Base-by-base conservation (phyloP, 2,888 invertebrate species). In the Cheilosia variabilis region DNA sequence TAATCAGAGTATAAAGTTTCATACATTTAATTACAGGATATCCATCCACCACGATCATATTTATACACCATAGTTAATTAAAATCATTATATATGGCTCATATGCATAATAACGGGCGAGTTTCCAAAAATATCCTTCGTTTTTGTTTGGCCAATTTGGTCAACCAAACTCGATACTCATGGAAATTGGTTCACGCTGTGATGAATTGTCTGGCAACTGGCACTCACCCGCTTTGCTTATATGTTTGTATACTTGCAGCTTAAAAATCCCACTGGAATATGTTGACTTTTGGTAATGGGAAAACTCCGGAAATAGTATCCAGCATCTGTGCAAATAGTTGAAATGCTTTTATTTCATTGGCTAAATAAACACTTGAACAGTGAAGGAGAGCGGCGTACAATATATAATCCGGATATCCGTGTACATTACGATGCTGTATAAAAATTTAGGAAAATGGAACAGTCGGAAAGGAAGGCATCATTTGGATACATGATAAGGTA, bases 401-500 rank as follows among this genome's bases (percentile, higher is more conserved):
- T 60, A 69, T 60, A 80, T 69, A 75, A 80, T 84, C 84, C 58
- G 75, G 80, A 80, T 53, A 27, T 72, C 66, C 62, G 57, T 68
- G 62, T 68, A 65, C 55, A 72, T 72, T 80, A 80, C 76, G 69
- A 86, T 86, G 80, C 76, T 80, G 80, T 58, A 77, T 72, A 72
- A 68, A 72, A 80, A 57, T 68, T 86, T 86, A 68, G 58, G 57
- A 86, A 86, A 80, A 86, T 86, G 86, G 86, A 86, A 86, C 86
- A 80, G 65, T 76, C 72, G 57, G 52, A 86, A 76, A 72, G 75
- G 47, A 77, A 76, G 72, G 24, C 86, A 77, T 72, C 72, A 76
- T 72, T 81, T 77, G 76, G 76, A 72, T 86, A 86, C 86, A 86
- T 86, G 86, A 86, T 86, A 72, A 80, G 80, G 86, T 86, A 47